phyloP scores from a whole-genome alignment of 2,797 vertebrate species.

The Centropyge bicolor region DNA sequence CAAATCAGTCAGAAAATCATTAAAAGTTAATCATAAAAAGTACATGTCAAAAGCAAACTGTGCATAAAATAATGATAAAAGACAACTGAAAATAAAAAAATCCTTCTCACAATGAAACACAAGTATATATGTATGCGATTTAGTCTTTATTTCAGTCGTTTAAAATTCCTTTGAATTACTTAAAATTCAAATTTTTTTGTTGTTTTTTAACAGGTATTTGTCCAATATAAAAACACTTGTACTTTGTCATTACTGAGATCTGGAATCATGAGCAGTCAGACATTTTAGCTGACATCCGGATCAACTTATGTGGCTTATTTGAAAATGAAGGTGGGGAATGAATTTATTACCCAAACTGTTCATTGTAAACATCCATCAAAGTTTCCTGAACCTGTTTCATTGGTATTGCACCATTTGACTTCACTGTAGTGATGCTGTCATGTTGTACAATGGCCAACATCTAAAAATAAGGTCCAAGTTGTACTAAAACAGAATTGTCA shows the following conservation, averaged over 20 bases:
- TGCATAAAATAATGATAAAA: background rate
- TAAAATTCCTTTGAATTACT: background rate
- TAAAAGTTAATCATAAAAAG: background rate
- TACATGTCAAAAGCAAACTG: background rate
- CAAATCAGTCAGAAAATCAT: no score
- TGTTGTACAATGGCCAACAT: background rate
- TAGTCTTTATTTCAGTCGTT: background rate
- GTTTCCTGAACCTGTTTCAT: background rate
- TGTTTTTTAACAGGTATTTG: background rate
- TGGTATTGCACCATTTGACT: background rate
- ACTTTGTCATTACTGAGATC: no score
- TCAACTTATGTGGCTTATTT: background rate
- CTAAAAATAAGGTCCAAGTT: background rate
- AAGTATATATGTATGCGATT: background rate
- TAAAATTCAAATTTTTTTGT: background rate
- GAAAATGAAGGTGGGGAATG: background rate
- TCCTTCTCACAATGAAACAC: background rate
- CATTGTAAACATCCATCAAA: background rate
- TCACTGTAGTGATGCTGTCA: background rate
- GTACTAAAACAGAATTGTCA: background rate
- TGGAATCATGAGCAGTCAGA: background rate
- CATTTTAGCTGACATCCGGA: no score
- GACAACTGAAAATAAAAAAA: background rate
- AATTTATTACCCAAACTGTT: background rate
- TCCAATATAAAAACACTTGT: background rate